Evolutionary conservation across 1,140 invertebrate genomes (phyloP).

Genomic region (Lordiphosa clarofinis): DNA sequence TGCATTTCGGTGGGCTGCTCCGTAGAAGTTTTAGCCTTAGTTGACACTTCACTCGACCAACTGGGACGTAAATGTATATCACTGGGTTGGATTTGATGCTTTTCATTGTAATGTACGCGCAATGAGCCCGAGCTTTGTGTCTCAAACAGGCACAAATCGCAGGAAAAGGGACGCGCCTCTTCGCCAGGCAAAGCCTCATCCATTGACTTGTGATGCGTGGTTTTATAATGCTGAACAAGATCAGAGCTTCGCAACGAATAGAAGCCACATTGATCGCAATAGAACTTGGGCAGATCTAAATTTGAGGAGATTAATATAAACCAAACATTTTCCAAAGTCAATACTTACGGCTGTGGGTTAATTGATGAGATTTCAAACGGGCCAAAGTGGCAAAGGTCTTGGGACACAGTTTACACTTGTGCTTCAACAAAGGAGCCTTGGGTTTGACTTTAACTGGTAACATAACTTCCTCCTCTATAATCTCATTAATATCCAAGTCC

Average conservation of each 20-base stretch:
- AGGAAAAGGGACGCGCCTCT: constrained; percentile 36
- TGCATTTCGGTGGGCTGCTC: constrained; percentile 21
- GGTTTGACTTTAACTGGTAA: constrained; percentile 35
- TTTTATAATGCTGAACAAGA: constrained; percentile 62
- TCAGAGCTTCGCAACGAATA: constrained; percentile 62
- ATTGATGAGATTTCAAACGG: constrained; percentile 65
- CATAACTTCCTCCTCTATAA: constrained; percentile 45
- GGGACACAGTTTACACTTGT: constrained; percentile 59
- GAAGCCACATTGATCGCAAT: constrained; percentile 64
- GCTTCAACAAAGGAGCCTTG: constrained; percentile 26
- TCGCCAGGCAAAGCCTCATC: neutral
- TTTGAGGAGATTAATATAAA: neutral
- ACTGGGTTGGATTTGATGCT: constrained; percentile 46
- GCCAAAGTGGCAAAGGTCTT: constrained; percentile 50
- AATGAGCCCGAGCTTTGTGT: constrained; percentile 31
- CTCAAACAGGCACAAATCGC: constrained; percentile 71
- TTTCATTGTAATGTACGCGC: constrained; percentile 44
- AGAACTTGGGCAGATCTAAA: constrained; percentile 72
- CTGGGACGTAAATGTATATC: constrained; percentile 66
- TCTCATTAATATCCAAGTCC: constrained; percentile 58
- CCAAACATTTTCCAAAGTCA: neutral
- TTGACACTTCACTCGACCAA: constrained; percentile 12
- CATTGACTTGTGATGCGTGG: constrained; percentile 31
- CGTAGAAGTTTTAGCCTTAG: neutral
- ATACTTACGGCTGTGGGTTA: constrained; percentile 66